Evolutionary conservation across 2,113 vertebrate species (phyloP), one percentile per base, ranked within the genome.

Genomic region (Eptatretus burgeri): DNA sequence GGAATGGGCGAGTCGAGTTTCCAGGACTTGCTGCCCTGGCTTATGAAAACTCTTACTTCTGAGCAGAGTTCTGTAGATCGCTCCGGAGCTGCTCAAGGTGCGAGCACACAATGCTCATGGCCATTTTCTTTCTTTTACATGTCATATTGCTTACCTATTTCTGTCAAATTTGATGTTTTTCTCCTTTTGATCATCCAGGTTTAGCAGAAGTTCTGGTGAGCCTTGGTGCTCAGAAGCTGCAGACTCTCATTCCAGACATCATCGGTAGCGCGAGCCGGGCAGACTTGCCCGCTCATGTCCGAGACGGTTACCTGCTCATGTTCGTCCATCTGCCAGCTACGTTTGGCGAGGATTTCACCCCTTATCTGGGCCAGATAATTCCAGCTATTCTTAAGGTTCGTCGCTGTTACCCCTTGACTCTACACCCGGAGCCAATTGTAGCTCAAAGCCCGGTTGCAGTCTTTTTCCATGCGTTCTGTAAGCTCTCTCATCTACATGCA

Each of bases 251-350:
- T 87, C 91, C 91, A 16, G 91, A 98, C 66, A 89, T 98, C 12
- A 89, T 98, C 63, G 83, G 84, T 14, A 98, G 87, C 5, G 91
- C 91, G 69, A 89, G 87, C 73, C 94, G 93, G 73, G 74, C 87
- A 66, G 91, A 98, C 73, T 94, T 98, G 5, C 87, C 89, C 2
- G 89, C 91, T 18, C 86, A 98, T 0, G 91, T 98, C 66, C 81
- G 91, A 64, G 91, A 98, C n/a, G 91, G 91, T 65, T 98, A 98
- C 70, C 94, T 98, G 68, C 95, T 98, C 89, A 93, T 98, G 91
- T 98, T 98, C 73, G 95, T 94, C 76, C 95, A 95, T 71, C 74
- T 98, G 69, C 89, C 91, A 1, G 83, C 95, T 68, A 98, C 91
- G 63, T 98, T 98, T 63, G 91, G 91, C 68, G 85, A 95, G 66